Percentiles rank a stretch among this genome's conserved stretches.
Evolutionary conservation across 2,888 invertebrate genomes (phyloP).

Genomic region (Cistogaster globosa): DNA sequence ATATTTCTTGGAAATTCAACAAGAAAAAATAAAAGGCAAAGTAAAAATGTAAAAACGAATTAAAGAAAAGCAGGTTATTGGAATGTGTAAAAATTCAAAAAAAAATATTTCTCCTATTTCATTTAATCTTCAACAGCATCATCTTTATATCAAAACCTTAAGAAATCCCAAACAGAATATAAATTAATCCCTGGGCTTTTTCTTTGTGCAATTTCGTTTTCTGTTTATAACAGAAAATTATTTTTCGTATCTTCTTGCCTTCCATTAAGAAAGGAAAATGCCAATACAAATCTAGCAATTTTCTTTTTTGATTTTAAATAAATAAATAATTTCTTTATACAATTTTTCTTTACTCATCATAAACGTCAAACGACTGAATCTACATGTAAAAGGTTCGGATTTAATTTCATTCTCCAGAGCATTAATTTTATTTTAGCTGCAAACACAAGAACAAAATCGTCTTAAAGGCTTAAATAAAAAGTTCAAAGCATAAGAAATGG

Average conservation of each 20-base stretch:
- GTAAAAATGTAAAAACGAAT: constrained; percentile 14
- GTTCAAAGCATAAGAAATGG: no score
- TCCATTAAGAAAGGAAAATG: constrained; percentile 29
- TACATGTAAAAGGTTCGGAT: neutral
- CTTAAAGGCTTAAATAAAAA: no score
- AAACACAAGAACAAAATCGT: no score
- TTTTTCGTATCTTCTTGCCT: constrained; percentile 33
- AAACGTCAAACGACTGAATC: constrained; percentile 5
- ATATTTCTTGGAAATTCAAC: constrained; percentile 32
- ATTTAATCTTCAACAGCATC: neutral
- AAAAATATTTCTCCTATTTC: neutral
- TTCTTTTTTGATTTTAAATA: constrained; percentile 31
- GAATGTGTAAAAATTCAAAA: neutral
- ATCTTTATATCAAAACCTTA: neutral
- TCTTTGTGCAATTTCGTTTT: neutral
- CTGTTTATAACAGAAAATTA: constrained; percentile 18
- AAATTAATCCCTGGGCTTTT: neutral
- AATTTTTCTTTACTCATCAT: constrained; percentile 15
- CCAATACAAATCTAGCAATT: constrained; percentile 39
- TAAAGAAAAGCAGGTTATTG: constrained; percentile 23
- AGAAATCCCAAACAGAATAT: neutral
- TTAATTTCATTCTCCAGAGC: neutral
- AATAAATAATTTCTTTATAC: neutral
- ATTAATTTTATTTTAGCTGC: no score
- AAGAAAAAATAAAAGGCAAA: constrained; percentile 5